A percentile compares a stretch with the other conserved stretches of the same genome.
Conservation (phyloP, 2,113 vertebrate species). For the Notarius quadriscutis region DNA sequence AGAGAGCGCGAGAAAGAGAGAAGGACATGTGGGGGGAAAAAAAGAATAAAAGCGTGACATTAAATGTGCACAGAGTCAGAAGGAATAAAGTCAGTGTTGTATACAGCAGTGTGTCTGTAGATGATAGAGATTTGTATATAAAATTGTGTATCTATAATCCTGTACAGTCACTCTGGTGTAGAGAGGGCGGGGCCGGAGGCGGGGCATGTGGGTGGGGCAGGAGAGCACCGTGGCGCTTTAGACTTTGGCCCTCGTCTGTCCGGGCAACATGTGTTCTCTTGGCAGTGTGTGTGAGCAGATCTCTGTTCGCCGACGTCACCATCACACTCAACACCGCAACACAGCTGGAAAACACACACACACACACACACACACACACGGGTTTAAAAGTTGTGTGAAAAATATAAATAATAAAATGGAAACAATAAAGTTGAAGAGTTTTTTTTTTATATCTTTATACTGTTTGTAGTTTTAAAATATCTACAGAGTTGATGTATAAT, state of each 20-base stretch:
- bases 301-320: slow-evolving; percentile 8
- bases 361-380: slow-evolving; percentile 62
- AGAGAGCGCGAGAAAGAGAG: not conserved
- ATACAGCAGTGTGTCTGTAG: slow-evolving; percentile 49
- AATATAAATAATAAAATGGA: not conserved
- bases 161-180: slow-evolving; percentile 85
- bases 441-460: no score
- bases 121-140: slow-evolving; percentile 76
- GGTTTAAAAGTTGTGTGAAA: not conserved
- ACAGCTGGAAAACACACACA: slow-evolving; percentile 19
- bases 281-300: slow-evolving; percentile 45
- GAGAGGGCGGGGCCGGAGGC: slow-evolving; percentile 76
- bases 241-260: slow-evolving; percentile 13
- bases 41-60: not conserved
- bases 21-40: not conserved
- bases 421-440: not conserved
- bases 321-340: slow-evolving; percentile 19
- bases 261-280: slow-evolving; percentile 44
- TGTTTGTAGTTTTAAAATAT: no score
- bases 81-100: slow-evolving; percentile 1
- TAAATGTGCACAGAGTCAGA: slow-evolving; percentile 59
- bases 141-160: slow-evolving; percentile 94
- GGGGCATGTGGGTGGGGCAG: slow-evolving; percentile 65
- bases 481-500: no score
- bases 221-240: slow-evolving; percentile 56